A percentile compares a stretch with the other conserved stretches of the same genome.
These are phyloP conservation scores for Pocillopora verrucosa DNA, from an alignment of 64 coral and sea anemone genomes.

Conservation along the genomic window DNA sequence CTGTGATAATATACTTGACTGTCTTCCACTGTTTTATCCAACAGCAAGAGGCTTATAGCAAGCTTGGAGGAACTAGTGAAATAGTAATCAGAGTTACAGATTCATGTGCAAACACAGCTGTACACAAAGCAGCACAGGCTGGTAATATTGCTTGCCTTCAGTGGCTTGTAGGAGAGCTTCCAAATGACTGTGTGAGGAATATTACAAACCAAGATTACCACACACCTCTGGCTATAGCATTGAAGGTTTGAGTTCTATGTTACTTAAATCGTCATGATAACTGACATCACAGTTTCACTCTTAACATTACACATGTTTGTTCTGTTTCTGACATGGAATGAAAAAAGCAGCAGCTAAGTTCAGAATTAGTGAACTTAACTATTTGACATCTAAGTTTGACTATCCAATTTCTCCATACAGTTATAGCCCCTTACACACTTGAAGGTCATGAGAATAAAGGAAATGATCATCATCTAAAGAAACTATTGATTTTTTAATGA, in stretches of 20 bases:
- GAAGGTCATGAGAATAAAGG: too few relatives aligned
- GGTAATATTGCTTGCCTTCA: constrained; percentile 63
- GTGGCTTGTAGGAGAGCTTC: constrained; percentile 65
- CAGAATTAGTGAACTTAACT: too few relatives aligned
- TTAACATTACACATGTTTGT: too few relatives aligned
- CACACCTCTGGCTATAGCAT: constrained; percentile 59
- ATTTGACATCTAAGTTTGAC: too few relatives aligned
- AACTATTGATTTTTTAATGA: too few relatives aligned
- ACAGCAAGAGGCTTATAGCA: constrained; percentile 69
- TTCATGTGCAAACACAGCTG: constrained; percentile 57
- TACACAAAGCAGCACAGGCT: constrained; percentile 73
- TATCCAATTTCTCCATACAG: too few relatives aligned
- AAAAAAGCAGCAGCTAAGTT: too few relatives aligned
- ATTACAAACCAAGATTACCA: constrained; percentile 62
- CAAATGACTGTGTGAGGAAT: constrained; percentile 42
- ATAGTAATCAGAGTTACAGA: constrained; percentile 58
- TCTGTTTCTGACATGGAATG: too few relatives aligned
- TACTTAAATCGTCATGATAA: too few relatives aligned
- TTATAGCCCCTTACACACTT: too few relatives aligned
- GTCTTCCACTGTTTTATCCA: neutral
- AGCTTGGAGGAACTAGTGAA: constrained; percentile 51
- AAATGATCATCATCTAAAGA: too few relatives aligned
- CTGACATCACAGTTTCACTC: too few relatives aligned
- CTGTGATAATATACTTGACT: neutral
- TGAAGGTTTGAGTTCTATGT: constrained; percentile 43